Base-by-base conservation (phyloP, 2,888 invertebrate species). In the Augochlorella aurata region DNA sequence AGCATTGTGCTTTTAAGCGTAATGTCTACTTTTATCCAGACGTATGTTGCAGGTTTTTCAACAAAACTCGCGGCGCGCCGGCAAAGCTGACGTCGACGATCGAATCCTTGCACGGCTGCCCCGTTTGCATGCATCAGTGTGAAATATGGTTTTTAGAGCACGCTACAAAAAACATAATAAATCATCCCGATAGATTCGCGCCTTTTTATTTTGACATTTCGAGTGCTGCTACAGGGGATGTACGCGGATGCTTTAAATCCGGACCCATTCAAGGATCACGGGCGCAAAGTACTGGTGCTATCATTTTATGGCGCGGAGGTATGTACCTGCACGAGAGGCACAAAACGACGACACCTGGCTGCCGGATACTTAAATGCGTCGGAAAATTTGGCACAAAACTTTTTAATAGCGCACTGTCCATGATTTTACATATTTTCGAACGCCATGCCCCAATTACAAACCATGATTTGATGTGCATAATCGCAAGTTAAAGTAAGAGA, bases 111-210 rank as follows among this genome's bases (percentile, higher is more conserved):
- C 65, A 47, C 29, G n/a, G 58, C 38, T 49, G 47, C 80, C 78
- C 73, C 58, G 58, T 58, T 73, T 69, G 69, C 73, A 79, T 78
- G 74, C 80, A 74, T 79, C 74, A 72, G 70, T n/a, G 74, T 79
- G 81, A 82, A 79, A 79, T 82, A 80, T 82, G 80, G 80, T 75
- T 79, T 82, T 82, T 68, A 80, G 74, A 63, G 67, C 44, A 72
- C n/a, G 18, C 66, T 29, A 45, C 52, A 54, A 75, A 80, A 72
- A 80, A 70, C 72, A 69, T 75, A 72, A 80, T 82, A 82, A 82
- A 82, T 80, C 80, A 79, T 71, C 71, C 67, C 24, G 72, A 75
- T 63, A 54, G 71, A 80, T 72, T 71, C 79, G 16, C 61, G 61
- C 67, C 61, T 74, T 81, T 79, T 79, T 79, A 73, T 74, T 81